A percentile compares a stretch with the other conserved stretches of the same genome.
Evolutionary conservation across 64 coral and sea anemone genomes (phyloP).

Genomic region (Pachyseris speciosa): DNA sequence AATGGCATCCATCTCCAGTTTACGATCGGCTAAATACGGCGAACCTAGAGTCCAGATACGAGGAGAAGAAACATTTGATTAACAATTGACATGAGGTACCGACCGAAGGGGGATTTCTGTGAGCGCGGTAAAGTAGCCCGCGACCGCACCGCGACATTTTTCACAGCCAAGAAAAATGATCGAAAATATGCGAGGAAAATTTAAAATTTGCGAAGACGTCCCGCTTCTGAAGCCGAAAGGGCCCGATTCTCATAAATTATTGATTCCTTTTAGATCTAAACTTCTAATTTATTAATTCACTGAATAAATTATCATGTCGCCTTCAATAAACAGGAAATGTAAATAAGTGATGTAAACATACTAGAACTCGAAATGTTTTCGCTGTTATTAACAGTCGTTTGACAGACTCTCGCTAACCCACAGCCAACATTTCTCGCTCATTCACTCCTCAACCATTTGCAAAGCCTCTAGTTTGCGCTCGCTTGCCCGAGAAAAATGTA

Average conservation of each 20-base stretch:
- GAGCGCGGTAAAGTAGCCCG: not conserved
- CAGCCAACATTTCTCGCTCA: not conserved
- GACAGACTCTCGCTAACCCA: not conserved
- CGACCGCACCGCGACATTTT: not conserved
- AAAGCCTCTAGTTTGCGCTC: not conserved
- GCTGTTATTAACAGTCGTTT: not conserved
- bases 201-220: conserved; percentile 63
- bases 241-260: conserved; percentile 93
- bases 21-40: conserved; percentile 74
- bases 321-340: conserved; percentile 93
- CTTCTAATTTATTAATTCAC: conserved; percentile 99
- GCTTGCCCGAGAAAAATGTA: not conserved
- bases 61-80: conserved; percentile 83
- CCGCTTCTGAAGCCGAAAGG: conserved; percentile 69
- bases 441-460: not conserved
- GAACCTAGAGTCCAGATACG: conserved; percentile 87
- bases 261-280: conserved; percentile 90
- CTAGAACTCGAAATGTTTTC: conserved; percentile 60
- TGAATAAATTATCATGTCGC: conserved; percentile 89
- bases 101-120: conserved; percentile 6
- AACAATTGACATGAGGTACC: conserved; percentile 55
- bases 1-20: conserved; percentile 71
- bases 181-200: conserved; percentile 17
- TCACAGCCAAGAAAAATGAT: not conserved
- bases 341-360: conserved; percentile 84